phyloP scores from a whole-genome alignment of 2,888 invertebrate genomes.

The Rotaria sp. region DNA sequence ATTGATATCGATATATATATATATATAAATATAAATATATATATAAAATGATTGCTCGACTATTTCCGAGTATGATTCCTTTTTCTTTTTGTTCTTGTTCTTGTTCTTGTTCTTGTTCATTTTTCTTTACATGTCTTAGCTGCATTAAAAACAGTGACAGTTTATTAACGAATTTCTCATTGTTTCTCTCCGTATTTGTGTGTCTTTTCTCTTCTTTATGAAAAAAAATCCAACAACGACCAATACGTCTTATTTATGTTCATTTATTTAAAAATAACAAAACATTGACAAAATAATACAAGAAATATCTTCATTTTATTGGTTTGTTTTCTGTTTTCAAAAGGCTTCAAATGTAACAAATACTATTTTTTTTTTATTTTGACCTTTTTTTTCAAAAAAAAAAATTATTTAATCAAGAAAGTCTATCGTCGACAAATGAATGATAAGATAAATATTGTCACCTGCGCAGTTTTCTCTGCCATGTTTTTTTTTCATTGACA shows the following conservation, averaged over 20 bases:
- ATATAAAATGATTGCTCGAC: conserved; percentile 6
- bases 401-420: background rate
- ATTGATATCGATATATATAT: background rate
- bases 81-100: background rate
- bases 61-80: conserved; percentile 10
- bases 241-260: background rate
- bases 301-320: background rate
- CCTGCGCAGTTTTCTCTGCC: background rate
- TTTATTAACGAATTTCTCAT: background rate
- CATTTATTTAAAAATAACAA: background rate
- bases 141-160: conserved; percentile 20
- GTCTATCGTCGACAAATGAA: background rate
- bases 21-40: background rate
- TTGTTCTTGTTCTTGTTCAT: background rate
- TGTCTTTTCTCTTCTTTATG: background rate
- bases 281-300: background rate
- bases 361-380: too few species aligned
- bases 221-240: background rate
- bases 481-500: background rate
- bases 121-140: conserved; percentile 10
- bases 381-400: too few species aligned
- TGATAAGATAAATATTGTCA: conserved; percentile 19
- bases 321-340: too few species aligned
- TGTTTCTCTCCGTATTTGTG: background rate
- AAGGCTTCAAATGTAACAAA: too few species aligned